Base-by-base conservation (phyloP, 2,797 vertebrate genomes). In the Poliocrania exsul region DNA sequence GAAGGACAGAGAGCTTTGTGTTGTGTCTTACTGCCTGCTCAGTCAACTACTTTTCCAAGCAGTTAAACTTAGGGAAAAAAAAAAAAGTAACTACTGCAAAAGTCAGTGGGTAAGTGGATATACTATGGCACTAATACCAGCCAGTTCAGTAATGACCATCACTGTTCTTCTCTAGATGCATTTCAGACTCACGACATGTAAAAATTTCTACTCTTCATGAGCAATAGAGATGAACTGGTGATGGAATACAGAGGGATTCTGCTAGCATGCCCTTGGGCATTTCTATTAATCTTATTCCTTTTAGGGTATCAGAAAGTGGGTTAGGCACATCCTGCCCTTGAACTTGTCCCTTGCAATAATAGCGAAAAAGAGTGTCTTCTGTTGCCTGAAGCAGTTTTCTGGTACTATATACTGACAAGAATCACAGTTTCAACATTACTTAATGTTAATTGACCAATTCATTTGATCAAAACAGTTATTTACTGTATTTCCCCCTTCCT, bases 281-380 rank as follows among this genome's bases (percentile, higher is more conserved):
- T 96, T 96, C n/a, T 49, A 51, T 87, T n/a, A 70, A 94, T 95
- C n/a, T 13, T 69, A 12, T 56, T 85, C 13, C 53, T 93, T 90
- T 61, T 42, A 70, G 53, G 56, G 42, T 67, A 88, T 92, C 92
- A 83, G 78, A 91, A 65, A 81, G 33, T 79, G 66, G 88, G 37
- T 69, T 83, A 85, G 70, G 40, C 29, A 81, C 33, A 56, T 31
- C 33, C 11, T 51, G 38, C 16, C 25, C 16, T 81, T 35, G 73
- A 57, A 70, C 10, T 33, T 65, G 21, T 65, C 14, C 37, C 10
- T n/a, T 70, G 42, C 6, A 69, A 46, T 31, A 73, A 25, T 1
- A 67, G 26, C 28, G 11, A 85, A 85, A 81, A 81, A 5, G 6
- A 7, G 24, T 33, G 16, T 29, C 57, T 70, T 81, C 50, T 67